Conservation (phyloP, 2,888 invertebrate genomes). For the Calliopum simillimum region DNA sequence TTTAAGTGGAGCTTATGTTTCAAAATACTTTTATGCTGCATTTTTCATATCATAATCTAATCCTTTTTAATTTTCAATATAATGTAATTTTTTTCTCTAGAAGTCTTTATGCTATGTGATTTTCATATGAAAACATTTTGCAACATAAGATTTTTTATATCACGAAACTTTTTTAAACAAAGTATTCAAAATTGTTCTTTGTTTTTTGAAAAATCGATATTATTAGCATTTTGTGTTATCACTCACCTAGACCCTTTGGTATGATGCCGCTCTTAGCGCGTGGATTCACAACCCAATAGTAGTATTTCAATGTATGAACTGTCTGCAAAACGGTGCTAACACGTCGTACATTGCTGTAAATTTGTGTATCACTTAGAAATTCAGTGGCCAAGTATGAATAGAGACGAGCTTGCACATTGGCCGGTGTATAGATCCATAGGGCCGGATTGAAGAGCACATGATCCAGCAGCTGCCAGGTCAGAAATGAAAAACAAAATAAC, state of each 20-base stretch:
- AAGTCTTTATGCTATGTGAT: no score
- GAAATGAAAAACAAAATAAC: slow-evolving; percentile 91
- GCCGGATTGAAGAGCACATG: slow-evolving; percentile 99
- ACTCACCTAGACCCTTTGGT: slow-evolving; percentile 93
- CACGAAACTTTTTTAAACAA: no score
- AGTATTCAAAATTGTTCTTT: no score
- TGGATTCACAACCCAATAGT: slow-evolving; percentile 99
- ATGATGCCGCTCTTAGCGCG: slow-evolving; percentile 93
- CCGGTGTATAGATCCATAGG: slow-evolving; percentile 98
- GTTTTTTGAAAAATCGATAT: no score
- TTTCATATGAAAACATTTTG: no score
- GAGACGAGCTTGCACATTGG: slow-evolving; percentile 92
- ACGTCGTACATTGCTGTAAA: slow-evolving; percentile 95
- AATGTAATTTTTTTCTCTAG: no score
- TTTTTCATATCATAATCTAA: no score
- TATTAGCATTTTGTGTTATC: no score
- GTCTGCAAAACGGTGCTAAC: slow-evolving; percentile 98
- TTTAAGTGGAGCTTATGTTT: no score
- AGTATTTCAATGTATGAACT: slow-evolving; percentile 98
- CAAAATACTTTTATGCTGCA: no score
- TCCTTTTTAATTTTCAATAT: no score
- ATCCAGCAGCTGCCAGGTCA: slow-evolving; percentile 96
- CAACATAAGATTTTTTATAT: no score
- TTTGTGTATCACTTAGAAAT: slow-evolving; percentile 96
- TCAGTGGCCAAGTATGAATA: slow-evolving; percentile 99